Conservation (phyloP, 1,140 invertebrate species). For the Philopotamus ludificatus region DNA sequence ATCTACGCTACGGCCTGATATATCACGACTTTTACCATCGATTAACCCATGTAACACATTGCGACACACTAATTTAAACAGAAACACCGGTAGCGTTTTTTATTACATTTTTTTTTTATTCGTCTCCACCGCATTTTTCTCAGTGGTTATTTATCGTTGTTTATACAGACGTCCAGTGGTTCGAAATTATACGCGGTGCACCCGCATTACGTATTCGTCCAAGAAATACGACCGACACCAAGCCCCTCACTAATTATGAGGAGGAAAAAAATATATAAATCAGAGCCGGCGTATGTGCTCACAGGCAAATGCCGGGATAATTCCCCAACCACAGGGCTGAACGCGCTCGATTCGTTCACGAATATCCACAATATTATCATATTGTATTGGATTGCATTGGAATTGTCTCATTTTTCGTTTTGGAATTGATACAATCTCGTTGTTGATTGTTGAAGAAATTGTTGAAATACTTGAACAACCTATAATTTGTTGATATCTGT, state of each 20-base stretch:
- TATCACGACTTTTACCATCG: too few relatives aligned
- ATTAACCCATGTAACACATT: too few relatives aligned
- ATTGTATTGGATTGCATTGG: too few relatives aligned
- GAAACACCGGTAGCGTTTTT: constrained; percentile 23
- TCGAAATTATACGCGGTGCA: constrained; percentile 19
- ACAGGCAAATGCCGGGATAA: too few relatives aligned
- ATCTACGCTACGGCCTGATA: too few relatives aligned
- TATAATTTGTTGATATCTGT: too few relatives aligned
- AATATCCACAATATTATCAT: neutral
- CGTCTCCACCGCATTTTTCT: constrained; percentile 14
- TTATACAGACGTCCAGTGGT: constrained; percentile 16
- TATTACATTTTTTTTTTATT: too few relatives aligned
- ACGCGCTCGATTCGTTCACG: neutral
- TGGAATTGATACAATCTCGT: too few relatives aligned
- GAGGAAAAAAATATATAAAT: neutral
- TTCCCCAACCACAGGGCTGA: neutral
- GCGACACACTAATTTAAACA: too few relatives aligned
- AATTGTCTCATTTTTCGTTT: too few relatives aligned
- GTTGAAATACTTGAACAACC: too few relatives aligned
- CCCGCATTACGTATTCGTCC: constrained; percentile 30
- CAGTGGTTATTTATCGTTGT: constrained; percentile 29
- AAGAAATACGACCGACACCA: constrained; percentile 14
- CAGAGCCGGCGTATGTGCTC: neutral
- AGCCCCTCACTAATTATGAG: neutral
- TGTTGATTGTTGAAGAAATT: too few relatives aligned